Conservation (phyloP, 2,113 vertebrate genomes). For the Sapajus apella region DNA sequence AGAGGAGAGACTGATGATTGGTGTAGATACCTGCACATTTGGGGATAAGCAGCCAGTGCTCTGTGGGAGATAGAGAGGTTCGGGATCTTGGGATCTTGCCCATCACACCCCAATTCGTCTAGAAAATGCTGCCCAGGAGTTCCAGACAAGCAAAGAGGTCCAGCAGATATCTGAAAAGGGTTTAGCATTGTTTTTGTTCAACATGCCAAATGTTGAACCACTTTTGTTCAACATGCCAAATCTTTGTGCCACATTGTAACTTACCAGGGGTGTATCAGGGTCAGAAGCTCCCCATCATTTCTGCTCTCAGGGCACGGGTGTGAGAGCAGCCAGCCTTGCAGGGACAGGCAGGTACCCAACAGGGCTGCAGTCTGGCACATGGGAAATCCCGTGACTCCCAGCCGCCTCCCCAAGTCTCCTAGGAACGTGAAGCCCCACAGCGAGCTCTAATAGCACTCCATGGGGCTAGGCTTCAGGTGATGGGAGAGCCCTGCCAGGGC, state of each 20-base stretch:
- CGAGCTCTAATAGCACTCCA: too few species aligned
- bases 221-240: neutral
- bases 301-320: rapidly evolving
- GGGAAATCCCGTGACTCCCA: neutral
- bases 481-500: rapidly evolving
- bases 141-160: neutral
- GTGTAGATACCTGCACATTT: rapidly evolving
- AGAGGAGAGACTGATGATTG: too few species aligned
- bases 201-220: neutral
- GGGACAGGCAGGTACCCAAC: rapidly evolving
- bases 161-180: neutral
- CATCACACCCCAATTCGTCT: neutral
- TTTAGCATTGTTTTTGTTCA: too few species aligned
- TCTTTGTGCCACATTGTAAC: neutral
- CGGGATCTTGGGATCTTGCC: too few species aligned
- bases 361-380: neutral
- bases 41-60: too few species aligned
- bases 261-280: rapidly evolving
- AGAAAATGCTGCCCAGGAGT: neutral
- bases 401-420: too few species aligned
- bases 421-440: neutral
- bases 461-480: neutral
- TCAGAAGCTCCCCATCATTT: rapidly evolving
- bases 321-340: neutral
- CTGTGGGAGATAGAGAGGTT: rapidly evolving